Evolutionary conservation across 2,113 vertebrate genomes (phyloP).

Genomic region (Ivindomyrus marchei): DNA sequence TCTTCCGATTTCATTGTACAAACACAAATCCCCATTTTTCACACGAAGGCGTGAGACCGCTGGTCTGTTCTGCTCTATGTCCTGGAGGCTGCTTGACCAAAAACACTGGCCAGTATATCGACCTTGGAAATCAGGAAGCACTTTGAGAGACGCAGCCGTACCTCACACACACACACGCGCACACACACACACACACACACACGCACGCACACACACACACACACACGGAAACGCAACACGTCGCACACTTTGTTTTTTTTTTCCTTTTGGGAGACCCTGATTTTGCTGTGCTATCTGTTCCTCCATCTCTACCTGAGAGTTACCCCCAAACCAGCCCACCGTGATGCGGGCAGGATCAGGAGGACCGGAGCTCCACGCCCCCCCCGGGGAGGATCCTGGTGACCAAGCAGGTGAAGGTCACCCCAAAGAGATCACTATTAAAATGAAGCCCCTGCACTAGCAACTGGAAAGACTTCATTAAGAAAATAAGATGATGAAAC

Average conservation of each 20-base stretch:
- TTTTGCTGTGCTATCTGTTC: constrained; percentile 44
- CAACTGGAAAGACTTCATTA: constrained; percentile 46
- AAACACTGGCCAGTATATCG: constrained; percentile 31
- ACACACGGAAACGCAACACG: constrained; percentile 29
- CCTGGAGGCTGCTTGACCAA: constrained; percentile 41
- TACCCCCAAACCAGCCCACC: constrained; percentile 35
- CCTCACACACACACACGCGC: constrained; percentile 1
- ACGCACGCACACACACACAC: constrained; percentile 19
- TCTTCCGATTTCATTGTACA: constrained; percentile 39
- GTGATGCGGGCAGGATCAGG: constrained; percentile 29
- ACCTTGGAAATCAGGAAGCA: constrained; percentile 48
- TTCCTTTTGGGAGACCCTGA: constrained; percentile 56
- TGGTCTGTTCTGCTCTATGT: constrained; percentile 33
- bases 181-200: constrained; percentile 17
- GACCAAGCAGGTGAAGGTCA: constrained; percentile 19
- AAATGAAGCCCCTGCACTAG: constrained; percentile 45
- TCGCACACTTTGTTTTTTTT: not conserved
- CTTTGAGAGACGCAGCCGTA: constrained; percentile 34
- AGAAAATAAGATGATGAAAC: constrained; percentile 16
- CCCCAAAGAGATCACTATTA: constrained; percentile 21
- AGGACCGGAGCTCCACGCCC: constrained; percentile 30
- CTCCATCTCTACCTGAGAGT: constrained; percentile 57
- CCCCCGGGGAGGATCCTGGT: constrained; percentile 8
- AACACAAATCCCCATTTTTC: constrained; percentile 30
- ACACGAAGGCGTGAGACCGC: constrained; percentile 32